Conservation (phyloP, 2,113 vertebrate species). For the Camarhynchus parvulus region DNA sequence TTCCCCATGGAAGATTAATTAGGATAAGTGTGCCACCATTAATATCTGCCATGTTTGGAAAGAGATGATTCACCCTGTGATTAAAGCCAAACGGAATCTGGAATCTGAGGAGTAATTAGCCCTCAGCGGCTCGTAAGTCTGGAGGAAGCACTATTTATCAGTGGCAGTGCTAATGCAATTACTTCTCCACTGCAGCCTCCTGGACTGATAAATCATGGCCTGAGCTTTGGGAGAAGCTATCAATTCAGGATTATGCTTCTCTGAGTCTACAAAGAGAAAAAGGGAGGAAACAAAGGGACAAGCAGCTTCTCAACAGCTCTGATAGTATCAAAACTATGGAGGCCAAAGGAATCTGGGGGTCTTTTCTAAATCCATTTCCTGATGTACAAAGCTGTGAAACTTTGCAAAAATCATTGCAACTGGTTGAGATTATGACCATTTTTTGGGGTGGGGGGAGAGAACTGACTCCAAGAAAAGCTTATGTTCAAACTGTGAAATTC, state of each 20-base stretch:
- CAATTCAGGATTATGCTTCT: slow-evolving; percentile 57
- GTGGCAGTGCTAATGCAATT: slow-evolving; percentile 69
- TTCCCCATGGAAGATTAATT: slow-evolving; percentile 68
- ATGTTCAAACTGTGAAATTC: neutral
- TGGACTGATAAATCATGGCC: slow-evolving; percentile 46
- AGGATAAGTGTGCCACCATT: slow-evolving; percentile 63
- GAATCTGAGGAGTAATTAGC: slow-evolving; percentile 84
- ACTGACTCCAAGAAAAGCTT: neutral
- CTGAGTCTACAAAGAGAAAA: neutral
- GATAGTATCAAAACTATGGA: neutral
- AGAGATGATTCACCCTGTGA: slow-evolving; percentile 83
- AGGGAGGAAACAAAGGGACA: neutral
- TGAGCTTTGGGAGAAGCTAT: slow-evolving; percentile 56
- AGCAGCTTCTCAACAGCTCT: neutral
- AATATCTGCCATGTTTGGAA: slow-evolving; percentile 71
- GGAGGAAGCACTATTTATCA: slow-evolving; percentile 73
- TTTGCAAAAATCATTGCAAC: neutral
- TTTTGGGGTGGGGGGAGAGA: accelerated
- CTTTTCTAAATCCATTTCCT: neutral
- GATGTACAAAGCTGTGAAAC: neutral
- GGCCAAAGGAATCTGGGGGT: neutral
- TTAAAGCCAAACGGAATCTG: slow-evolving; percentile 78
- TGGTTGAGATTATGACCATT: neutral
- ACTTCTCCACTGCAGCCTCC: slow-evolving; percentile 45
- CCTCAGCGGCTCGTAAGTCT: slow-evolving; percentile 74